These are phyloP conservation scores for Streptopelia turtur DNA, from an alignment of 2,797 vertebrate species.

Conservation along the genomic window DNA sequence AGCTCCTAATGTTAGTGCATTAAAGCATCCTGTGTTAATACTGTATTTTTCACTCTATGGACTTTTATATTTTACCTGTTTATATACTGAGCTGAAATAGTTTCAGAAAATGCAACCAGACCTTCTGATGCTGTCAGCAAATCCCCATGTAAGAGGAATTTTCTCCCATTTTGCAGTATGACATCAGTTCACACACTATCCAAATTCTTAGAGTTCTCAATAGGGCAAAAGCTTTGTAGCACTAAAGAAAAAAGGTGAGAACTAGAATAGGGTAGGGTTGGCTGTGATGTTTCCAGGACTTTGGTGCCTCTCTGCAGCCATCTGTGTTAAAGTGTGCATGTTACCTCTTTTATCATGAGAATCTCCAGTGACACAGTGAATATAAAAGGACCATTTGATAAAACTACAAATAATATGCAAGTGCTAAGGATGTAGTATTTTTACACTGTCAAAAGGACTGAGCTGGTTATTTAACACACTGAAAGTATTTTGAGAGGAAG, in stretches of 20 bases:
- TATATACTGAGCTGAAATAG: conserved; percentile 1
- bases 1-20: neutral
- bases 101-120: conserved; percentile 57
- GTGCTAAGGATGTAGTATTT: accelerated
- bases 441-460: neutral
- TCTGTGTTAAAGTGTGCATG: neutral
- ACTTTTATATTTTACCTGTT: neutral
- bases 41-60: neutral
- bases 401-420: neutral
- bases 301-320: neutral
- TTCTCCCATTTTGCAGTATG: neutral
- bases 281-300: neutral
- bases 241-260: neutral
- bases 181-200: neutral
- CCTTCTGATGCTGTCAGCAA: conserved; percentile 10
- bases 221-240: neutral
- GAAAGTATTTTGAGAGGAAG: neutral
- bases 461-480: neutral
- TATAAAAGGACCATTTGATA: neutral
- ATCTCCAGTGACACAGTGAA: neutral
- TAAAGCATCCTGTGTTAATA: neutral
- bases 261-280: neutral
- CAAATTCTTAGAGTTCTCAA: neutral
- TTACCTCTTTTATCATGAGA: neutral
- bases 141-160: neutral